phyloP scores from a whole-genome alignment of 35 echinoderm and acorn worm genomes.

The Apostichopus japonicus region DNA sequence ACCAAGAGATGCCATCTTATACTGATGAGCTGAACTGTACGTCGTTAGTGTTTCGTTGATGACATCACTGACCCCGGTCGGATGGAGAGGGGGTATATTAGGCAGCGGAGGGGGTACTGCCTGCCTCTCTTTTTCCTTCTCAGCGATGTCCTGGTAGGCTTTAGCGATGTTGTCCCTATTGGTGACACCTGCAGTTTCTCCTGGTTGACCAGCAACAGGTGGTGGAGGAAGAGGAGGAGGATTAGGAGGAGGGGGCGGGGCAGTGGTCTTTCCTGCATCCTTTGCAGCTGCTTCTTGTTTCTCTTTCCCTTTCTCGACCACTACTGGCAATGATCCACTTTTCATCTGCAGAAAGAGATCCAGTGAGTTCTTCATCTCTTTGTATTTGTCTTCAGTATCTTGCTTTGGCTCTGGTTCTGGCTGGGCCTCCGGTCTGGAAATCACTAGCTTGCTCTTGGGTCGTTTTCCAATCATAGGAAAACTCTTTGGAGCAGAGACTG shows the following conservation, averaged over 20 bases:
- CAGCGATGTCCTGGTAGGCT: constrained; percentile 39
- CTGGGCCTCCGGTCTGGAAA: constrained; percentile 2
- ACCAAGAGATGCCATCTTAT: not conserved
- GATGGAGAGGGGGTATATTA: not conserved
- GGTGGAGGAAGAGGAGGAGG: not conserved
- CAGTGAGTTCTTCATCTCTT: constrained; percentile 50
- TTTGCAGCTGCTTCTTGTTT: not conserved
- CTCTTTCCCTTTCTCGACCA: not conserved
- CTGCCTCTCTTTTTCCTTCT: constrained; percentile 12
- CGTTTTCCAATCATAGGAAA: constrained; percentile 56
- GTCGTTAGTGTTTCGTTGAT: constrained; percentile 25
- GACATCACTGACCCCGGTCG: constrained; percentile 21
- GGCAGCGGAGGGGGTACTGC: not conserved
- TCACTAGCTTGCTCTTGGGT: constrained; percentile 41
- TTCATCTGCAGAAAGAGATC: constrained; percentile 49
- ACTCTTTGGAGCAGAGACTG: constrained; percentile 5
- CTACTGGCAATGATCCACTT: constrained; percentile 41
- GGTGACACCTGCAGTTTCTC: not conserved
- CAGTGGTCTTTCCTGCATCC: not conserved
- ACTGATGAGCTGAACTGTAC: constrained; percentile 44
- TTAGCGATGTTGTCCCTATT: constrained; percentile 16
- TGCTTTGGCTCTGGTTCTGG: constrained; percentile 17
- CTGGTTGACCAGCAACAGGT: not conserved
- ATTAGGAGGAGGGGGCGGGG: not conserved
- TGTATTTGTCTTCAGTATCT: constrained; percentile 8